These are phyloP conservation scores for Aromia moschata DNA, from an alignment of 2,888 invertebrate genomes.

Conservation along the genomic window DNA sequence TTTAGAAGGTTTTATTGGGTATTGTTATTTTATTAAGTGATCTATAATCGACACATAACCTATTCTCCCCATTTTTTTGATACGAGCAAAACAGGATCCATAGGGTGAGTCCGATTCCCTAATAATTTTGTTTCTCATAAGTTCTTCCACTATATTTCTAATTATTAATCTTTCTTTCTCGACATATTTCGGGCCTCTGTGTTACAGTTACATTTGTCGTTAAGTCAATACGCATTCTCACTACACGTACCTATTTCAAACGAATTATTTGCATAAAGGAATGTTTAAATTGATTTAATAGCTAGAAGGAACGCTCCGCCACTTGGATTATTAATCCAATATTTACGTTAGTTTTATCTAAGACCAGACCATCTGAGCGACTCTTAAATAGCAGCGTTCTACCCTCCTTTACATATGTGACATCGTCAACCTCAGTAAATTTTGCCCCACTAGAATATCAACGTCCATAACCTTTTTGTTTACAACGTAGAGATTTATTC, in stretches of 20 bases:
- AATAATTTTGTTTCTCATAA: conserved; percentile 10
- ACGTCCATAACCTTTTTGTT: background rate
- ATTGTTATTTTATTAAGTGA: conserved; percentile 22
- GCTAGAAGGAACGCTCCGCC: too few species aligned
- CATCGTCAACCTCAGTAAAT: background rate
- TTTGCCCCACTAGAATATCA: background rate
- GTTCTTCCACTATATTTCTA: background rate
- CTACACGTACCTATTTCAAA: background rate
- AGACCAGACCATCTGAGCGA: background rate
- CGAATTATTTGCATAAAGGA: background rate
- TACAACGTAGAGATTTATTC: background rate
- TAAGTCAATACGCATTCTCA: background rate
- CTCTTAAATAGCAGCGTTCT: background rate
- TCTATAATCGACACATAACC: conserved; percentile 18
- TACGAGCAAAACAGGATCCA: background rate
- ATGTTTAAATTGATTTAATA: background rate
- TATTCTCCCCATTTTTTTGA: conserved; percentile 2
- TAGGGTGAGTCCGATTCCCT: conserved; percentile 4
- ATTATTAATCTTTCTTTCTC: background rate
- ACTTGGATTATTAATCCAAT: background rate
- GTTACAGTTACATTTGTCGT: background rate
- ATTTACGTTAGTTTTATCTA: background rate
- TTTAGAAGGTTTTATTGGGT: conserved; percentile 7
- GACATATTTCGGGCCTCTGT: background rate
- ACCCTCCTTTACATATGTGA: background rate